Conservation (phyloP, 2,888 invertebrate species). For the Pardosa pseudoannulata region DNA sequence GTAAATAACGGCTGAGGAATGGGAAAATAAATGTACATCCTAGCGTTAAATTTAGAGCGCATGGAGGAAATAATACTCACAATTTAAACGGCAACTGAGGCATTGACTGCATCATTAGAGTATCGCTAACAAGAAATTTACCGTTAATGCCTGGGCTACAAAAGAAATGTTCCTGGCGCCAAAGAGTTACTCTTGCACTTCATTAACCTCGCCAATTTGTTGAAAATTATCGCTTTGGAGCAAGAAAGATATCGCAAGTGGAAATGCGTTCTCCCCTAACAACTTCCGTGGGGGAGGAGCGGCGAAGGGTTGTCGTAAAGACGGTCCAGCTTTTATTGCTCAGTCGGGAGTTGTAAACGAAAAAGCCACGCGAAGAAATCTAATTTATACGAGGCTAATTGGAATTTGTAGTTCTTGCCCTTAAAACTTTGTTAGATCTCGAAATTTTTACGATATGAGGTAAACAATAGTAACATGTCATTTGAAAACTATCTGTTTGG, state of each 20-base stretch:
- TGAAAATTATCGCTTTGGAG: constrained; percentile 31
- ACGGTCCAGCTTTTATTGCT: constrained; percentile 25
- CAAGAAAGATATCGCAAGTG: constrained; percentile 9
- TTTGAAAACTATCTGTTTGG: too few relatives aligned
- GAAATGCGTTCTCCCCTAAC: not conserved
- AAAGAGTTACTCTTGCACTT: constrained; percentile 30
- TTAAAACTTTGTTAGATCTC: too few relatives aligned
- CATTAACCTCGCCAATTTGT: constrained; percentile 41
- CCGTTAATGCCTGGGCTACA: too few relatives aligned
- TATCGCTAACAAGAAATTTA: too few relatives aligned
- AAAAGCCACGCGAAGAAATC: not conserved
- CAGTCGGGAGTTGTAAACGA: constrained; percentile 3
- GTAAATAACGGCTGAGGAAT: too few relatives aligned
- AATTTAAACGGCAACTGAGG: not conserved
- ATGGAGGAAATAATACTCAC: not conserved
- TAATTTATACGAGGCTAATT: not conserved
- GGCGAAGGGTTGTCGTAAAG: constrained; percentile 3
- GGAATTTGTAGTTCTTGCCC: not conserved
- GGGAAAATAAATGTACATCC: too few relatives aligned
- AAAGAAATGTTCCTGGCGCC: constrained; percentile 14
- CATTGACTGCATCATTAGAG: too few relatives aligned
- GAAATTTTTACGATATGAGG: too few relatives aligned
- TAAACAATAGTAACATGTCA: too few relatives aligned
- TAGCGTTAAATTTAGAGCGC: too few relatives aligned
- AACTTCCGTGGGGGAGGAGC: too few relatives aligned